A percentile compares a stretch with the other conserved stretches of the same genome.
These are phyloP conservation scores for Lacanobia oleracea DNA, from an alignment of 2,888 invertebrate genomes.

Conservation along the genomic window DNA sequence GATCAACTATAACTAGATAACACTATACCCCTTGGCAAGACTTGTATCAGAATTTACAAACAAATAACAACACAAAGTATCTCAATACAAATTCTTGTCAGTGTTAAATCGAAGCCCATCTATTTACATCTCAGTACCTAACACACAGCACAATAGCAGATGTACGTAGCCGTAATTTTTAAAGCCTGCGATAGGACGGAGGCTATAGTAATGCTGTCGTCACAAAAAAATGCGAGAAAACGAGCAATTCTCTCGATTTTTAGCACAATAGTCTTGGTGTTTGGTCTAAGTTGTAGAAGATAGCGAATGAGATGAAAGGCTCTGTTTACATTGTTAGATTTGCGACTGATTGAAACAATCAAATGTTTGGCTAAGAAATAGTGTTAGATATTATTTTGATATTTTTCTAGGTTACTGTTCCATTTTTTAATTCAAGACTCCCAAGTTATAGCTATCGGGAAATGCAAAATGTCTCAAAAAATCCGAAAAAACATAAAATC, in stretches of 20 bases:
- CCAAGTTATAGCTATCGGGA: too few relatives aligned
- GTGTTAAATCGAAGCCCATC: slow-evolving; percentile 25
- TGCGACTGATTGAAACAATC: neutral
- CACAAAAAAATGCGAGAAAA: slow-evolving; percentile 72
- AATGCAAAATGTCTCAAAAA: too few relatives aligned
- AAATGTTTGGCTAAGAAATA: too few relatives aligned
- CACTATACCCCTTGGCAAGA: too few relatives aligned
- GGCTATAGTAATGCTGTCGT: slow-evolving; percentile 66
- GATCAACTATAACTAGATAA: too few relatives aligned
- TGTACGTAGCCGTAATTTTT: slow-evolving; percentile 51
- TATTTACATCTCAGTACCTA: slow-evolving; percentile 28
- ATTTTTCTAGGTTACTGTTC: too few relatives aligned
- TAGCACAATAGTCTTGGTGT: slow-evolving; percentile 68
- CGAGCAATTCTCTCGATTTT: slow-evolving; percentile 73
- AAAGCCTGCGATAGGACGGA: slow-evolving; percentile 47
- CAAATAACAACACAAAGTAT: neutral
- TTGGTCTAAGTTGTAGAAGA: slow-evolving; percentile 26
- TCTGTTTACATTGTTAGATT: neutral
- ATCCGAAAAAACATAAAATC: too few relatives aligned
- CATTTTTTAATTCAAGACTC: too few relatives aligned
- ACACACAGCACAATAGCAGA: slow-evolving; percentile 24
- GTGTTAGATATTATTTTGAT: too few relatives aligned
- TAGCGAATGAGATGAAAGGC: neutral
- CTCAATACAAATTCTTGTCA: slow-evolving; percentile 1
- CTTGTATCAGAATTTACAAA: neutral